Base-by-base conservation (phyloP, 2,113 vertebrate genomes). In the Mobula birostris region DNA sequence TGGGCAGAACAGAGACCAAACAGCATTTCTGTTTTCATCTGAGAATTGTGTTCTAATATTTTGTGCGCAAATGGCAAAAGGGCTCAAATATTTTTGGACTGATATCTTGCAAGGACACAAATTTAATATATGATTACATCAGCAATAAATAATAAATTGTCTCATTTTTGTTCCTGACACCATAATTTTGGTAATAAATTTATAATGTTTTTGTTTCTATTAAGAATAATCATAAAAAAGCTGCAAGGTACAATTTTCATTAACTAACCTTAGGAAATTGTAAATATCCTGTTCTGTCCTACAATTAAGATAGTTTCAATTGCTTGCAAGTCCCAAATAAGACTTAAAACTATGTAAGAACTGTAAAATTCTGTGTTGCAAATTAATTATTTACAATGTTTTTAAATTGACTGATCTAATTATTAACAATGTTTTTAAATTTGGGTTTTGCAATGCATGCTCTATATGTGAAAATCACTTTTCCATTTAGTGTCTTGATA, bases 321-420 rank as follows among this genome's bases (percentile, higher is more conserved):
- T 7, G n/a, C 29, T 90, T 32, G 29, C 66, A 32, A 90, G n/a
- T 90, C 61, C 58, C 29, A 90, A 90, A 32, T 66, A 63, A n/a
- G 29, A 63, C 61, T 90, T 90, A 66, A 90, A n/a, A 32, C 66
- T 32, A 90, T 66, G n/a, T 66, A 19, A 32, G 58, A 88, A 66
- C 15, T 88, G 9, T 88, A 88, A 66, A 90, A 90, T 90, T 29
- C 85, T 32, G 66, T 29, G 32, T n/a, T 90, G 85, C 85, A 90
- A 66, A 90, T 90, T 90, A 90, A 88, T 66, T 15, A 88, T 66
- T 63, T 66, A 17, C 17, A n/a, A 32, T 15, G 8, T n/a, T 66
- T 90, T 32, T 74, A 21, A 90, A 48, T 85, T 58, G 82, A 14
- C 58, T 58, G 66, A 66, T 66, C 66, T 90, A 66, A 88, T 32